Percentiles rank a stretch among this genome's conserved stretches.
Conservation (phyloP, 2,797 vertebrate species). For the Xyrichtys novacula region DNA sequence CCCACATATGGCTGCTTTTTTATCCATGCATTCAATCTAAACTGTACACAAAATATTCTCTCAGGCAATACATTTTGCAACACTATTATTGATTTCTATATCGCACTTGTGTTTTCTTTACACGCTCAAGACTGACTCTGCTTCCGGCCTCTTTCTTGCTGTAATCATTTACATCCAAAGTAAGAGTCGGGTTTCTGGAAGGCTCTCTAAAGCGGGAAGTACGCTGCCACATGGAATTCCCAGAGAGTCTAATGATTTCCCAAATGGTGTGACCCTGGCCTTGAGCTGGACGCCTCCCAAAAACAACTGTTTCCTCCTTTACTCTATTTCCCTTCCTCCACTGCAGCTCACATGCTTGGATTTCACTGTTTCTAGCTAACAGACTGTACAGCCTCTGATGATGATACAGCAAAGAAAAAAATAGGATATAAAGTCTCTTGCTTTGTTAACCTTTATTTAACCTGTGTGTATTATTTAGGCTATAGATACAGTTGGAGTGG, state of each 20-base stretch:
- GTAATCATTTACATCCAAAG: neutral
- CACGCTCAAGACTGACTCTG: neutral
- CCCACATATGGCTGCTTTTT: too few species aligned
- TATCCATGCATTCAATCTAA: too few species aligned
- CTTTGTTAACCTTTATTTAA: slow-evolving; percentile 19
- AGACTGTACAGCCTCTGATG: neutral
- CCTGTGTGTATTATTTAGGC: slow-evolving; percentile 20
- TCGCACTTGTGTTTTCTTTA: slow-evolving; percentile 1
- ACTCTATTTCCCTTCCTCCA: neutral
- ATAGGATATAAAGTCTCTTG: neutral
- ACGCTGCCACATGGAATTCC: slow-evolving; percentile 52
- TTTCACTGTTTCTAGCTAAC: neutral
- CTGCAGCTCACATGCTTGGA: slow-evolving; percentile 4
- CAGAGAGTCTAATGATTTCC: slow-evolving; percentile 51
- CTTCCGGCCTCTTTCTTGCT: slow-evolving; percentile 50
- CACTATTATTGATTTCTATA: neutral
- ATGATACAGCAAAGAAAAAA: slow-evolving; percentile 2
- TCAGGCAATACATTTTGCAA: accelerated
- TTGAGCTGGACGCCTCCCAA: slow-evolving; percentile 55
- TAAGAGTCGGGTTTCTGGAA: slow-evolving; percentile 54
- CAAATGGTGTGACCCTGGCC: slow-evolving; percentile 35
- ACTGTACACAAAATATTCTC: too few species aligned
- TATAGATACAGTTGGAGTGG: slow-evolving; percentile 46
- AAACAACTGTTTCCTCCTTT: slow-evolving; percentile 17
- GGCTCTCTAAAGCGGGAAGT: slow-evolving; percentile 45